Evolutionary conservation across 2,888 invertebrate genomes (phyloP).

Genomic region (Proisotoma minuta): DNA sequence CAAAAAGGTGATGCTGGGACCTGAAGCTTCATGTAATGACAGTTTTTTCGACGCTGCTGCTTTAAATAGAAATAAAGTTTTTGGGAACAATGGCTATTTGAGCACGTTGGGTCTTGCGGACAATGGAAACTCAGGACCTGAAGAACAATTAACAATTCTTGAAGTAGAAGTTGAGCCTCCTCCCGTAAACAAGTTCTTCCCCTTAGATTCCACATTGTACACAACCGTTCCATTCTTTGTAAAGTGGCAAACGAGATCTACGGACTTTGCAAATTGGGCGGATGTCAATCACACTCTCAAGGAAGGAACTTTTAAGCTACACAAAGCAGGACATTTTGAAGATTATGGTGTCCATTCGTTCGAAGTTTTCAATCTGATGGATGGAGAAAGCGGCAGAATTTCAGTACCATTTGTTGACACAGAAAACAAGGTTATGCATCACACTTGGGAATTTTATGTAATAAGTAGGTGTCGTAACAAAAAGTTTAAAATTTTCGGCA

Average conservation of each 20-base stretch:
- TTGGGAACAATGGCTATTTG: no score
- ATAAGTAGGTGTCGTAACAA: slow-evolving; percentile 21
- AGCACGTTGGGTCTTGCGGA: background rate
- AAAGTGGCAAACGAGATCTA: slow-evolving; percentile 36
- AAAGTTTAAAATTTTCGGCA: background rate
- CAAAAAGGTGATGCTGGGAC: slow-evolving; percentile 33
- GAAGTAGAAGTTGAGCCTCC: slow-evolving; percentile 17
- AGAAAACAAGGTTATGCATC: slow-evolving; percentile 24
- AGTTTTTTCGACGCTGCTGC: slow-evolving; percentile 11
- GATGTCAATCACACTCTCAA: slow-evolving; percentile 32
- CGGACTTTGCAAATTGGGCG: slow-evolving; percentile 37
- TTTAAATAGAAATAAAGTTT: background rate
- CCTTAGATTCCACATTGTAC: slow-evolving; percentile 21
- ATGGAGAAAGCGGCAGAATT: slow-evolving; percentile 32
- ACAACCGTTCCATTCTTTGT: slow-evolving; percentile 35
- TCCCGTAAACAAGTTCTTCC: slow-evolving; percentile 33
- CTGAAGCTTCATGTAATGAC: slow-evolving; percentile 29
- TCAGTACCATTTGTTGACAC: slow-evolving; percentile 28
- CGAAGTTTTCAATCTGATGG: slow-evolving; percentile 30
- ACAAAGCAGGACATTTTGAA: slow-evolving; percentile 30
- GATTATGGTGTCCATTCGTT: slow-evolving; percentile 32
- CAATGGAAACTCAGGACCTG: background rate
- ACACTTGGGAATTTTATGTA: slow-evolving; percentile 35
- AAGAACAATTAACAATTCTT: slow-evolving; percentile 32
- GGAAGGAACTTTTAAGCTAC: slow-evolving; percentile 25